Percentiles rank a stretch among this genome's conserved stretches.
Conservation (phyloP, 2,113 vertebrate genomes). For the Synodontis membranacea region DNA sequence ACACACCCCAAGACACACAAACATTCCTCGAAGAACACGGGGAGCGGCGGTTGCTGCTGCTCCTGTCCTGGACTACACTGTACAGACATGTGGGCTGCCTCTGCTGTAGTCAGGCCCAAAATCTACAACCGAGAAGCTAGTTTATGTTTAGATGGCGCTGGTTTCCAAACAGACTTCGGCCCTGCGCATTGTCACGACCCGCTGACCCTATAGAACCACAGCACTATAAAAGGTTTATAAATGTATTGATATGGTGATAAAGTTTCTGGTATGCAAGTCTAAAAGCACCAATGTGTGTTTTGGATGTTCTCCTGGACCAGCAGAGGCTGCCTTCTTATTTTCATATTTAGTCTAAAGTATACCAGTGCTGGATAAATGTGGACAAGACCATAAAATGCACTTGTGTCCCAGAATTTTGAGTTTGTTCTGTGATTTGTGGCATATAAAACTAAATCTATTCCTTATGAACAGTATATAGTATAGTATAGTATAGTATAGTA, state of each 20-base stretch:
- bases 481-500: not conserved
- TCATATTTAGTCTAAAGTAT: slow-evolving; percentile 6
- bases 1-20: slow-evolving; percentile 53
- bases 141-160: slow-evolving; percentile 31
- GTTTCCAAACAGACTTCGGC: slow-evolving; percentile 18
- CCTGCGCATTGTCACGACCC: not conserved
- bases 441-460: not conserved
- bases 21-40: slow-evolving; percentile 51
- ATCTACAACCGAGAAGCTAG: not conserved
- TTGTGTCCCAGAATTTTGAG: not conserved
- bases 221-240: slow-evolving; percentile 33
- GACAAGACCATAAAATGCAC: slow-evolving; percentile 20
- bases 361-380: not conserved
- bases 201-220: slow-evolving; percentile 33
- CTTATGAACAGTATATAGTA: not conserved
- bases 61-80: slow-evolving; percentile 38
- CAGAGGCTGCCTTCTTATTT: slow-evolving; percentile 19
- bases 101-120: slow-evolving; percentile 31
- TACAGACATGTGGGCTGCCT: slow-evolving; percentile 29
- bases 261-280: slow-evolving; percentile 26
- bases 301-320: slow-evolving; percentile 12
- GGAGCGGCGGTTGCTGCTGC: slow-evolving; percentile 39
- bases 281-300: slow-evolving; percentile 19
- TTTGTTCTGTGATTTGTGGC: not conserved
- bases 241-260: slow-evolving; percentile 1